Conservation (phyloP, 2,888 invertebrate species). For the Synanthedon andrenaeformis region DNA sequence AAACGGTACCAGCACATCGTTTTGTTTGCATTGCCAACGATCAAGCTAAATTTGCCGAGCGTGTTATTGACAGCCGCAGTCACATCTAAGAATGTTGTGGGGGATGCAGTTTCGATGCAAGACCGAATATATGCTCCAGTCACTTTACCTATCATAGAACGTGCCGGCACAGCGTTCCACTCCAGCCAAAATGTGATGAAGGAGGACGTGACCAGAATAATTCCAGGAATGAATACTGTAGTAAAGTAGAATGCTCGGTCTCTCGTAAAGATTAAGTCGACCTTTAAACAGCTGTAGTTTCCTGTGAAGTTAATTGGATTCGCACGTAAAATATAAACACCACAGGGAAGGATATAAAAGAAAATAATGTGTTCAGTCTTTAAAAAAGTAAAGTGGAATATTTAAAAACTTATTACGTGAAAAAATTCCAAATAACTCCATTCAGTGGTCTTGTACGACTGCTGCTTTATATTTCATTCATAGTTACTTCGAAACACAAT, state of each 20-base stretch:
- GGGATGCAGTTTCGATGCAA: constrained; percentile 5
- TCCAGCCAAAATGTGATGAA: constrained; percentile 91
- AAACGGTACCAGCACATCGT: constrained; percentile 6
- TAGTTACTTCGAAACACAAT: not conserved
- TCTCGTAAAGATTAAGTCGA: constrained; percentile 87
- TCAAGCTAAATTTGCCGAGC: constrained; percentile 45
- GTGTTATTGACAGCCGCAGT: constrained; percentile 59
- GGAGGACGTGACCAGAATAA: constrained; percentile 89
- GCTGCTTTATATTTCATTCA: not conserved
- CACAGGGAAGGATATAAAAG: constrained; percentile 13
- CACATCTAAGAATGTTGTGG: constrained; percentile 37
- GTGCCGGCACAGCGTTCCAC: constrained; percentile 90
- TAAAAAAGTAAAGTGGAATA: not conserved
- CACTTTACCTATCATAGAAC: constrained; percentile 86
- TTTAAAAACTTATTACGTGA: not conserved
- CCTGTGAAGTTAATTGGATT: constrained; percentile 69
- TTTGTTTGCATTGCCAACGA: constrained; percentile 34
- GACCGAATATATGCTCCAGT: constrained; percentile 9
- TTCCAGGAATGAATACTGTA: constrained; percentile 91
- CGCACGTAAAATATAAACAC: constrained; percentile 21
- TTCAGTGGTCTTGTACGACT: constrained; percentile 63
- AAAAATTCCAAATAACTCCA: constrained; percentile 67
- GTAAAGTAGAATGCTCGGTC: constrained; percentile 93
- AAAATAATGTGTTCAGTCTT: not conserved
- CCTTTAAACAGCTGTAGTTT: constrained; percentile 90